Percentiles rank a stretch among this genome's conserved stretches.
These are phyloP conservation scores for Atherix ibis DNA, from an alignment of 2,888 invertebrate species.

Conservation along the genomic window DNA sequence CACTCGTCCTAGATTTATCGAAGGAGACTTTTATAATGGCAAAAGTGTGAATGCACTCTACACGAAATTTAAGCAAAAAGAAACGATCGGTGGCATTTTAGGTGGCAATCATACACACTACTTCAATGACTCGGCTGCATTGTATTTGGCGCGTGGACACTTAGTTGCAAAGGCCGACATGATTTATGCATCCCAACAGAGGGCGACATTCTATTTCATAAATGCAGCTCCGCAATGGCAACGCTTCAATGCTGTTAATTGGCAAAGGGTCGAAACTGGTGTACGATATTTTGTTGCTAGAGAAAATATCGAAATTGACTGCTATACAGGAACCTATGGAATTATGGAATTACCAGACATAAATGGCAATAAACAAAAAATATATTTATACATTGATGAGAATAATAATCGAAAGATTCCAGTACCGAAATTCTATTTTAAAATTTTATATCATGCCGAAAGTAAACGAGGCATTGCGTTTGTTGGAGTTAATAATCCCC, in stretches of 20 bases:
- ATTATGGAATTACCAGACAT: constrained; percentile 37
- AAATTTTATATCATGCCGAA: constrained; percentile 36
- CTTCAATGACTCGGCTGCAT: constrained; percentile 16
- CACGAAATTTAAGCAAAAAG: constrained; percentile 24
- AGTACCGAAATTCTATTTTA: constrained; percentile 42
- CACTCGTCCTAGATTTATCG: constrained; percentile 24
- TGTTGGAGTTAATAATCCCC: constrained; percentile 33
- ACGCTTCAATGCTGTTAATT: constrained; percentile 41
- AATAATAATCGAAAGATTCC: constrained; percentile 33
- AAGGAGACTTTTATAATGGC: constrained; percentile 24
- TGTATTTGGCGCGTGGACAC: constrained; percentile 36
- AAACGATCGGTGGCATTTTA: constrained; percentile 25
- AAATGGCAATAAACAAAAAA: constrained; percentile 22
- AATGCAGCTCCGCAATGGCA: constrained; percentile 43
- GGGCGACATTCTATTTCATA: constrained; percentile 38
- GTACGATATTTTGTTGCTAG: constrained; percentile 32
- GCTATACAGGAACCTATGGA: constrained; percentile 42
- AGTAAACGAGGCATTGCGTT: constrained; percentile 36
- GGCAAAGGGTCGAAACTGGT: constrained; percentile 36
- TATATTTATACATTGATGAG: constrained; percentile 27
- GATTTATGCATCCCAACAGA: constrained; percentile 35
- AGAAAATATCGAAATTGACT: constrained; percentile 26
- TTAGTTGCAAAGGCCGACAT: constrained; percentile 37
- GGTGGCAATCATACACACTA: constrained; percentile 19
- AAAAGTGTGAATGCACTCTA: constrained; percentile 25